A percentile compares a stretch with the other conserved stretches of the same genome.
Evolutionary conservation across 2,797 vertebrate genomes (phyloP).

Genomic region (Oryzias sinensis): DNA sequence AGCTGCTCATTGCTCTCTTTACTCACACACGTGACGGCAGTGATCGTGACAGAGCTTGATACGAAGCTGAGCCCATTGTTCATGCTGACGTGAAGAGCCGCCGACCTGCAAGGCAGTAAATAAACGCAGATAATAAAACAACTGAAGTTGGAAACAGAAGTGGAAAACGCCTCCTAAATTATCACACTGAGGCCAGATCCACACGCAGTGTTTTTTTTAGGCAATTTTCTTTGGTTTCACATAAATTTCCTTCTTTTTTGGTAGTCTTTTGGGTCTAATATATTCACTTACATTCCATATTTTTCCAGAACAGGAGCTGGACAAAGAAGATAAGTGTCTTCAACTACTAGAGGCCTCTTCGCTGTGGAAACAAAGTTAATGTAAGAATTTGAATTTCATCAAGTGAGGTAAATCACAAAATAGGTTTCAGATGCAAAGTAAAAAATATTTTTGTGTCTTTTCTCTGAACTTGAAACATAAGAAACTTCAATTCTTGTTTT

Average conservation of each 20-base stretch:
- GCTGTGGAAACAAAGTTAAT: conserved; percentile 72
- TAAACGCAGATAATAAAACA: neutral
- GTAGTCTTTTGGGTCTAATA: neutral
- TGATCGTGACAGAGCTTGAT: conserved; percentile 96
- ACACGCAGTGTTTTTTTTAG: too few species aligned
- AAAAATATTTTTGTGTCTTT: conserved; percentile 14
- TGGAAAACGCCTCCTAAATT: neutral
- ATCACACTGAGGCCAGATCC: neutral
- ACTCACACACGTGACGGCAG: conserved; percentile 92
- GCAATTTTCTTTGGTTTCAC: too few species aligned
- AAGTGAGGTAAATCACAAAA: neutral
- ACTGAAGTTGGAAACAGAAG: neutral
- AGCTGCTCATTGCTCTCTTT: neutral
- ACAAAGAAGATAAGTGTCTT: conserved; percentile 92
- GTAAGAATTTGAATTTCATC: neutral
- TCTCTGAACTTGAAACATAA: conserved; percentile 20
- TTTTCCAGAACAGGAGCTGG: conserved; percentile 90
- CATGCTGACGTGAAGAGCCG: conserved; percentile 96
- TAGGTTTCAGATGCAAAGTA: conserved; percentile 3
- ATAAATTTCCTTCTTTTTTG: neutral
- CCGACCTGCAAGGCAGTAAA: conserved; percentile 76
- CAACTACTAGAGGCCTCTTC: conserved; percentile 91
- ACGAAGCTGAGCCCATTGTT: conserved; percentile 98
- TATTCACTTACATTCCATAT: conserved; percentile 86
- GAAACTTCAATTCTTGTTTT: conserved; percentile 22